Percentiles rank a stretch among this genome's conserved stretches.
Evolutionary conservation across 1,140 invertebrate species (phyloP).

Genomic region (Drosophila lini): DNA sequence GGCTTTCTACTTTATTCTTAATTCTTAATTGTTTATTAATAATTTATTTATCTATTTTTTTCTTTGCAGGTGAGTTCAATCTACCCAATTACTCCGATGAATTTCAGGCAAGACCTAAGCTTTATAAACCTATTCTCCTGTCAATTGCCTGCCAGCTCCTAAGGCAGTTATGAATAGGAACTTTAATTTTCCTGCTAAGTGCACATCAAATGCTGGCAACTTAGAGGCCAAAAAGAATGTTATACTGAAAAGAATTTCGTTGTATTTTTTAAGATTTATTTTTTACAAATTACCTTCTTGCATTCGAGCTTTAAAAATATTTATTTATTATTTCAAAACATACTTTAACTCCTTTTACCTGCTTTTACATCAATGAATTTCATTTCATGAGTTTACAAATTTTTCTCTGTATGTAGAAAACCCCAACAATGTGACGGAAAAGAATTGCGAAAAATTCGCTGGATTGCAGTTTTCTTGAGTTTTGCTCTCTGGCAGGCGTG

Average conservation of each 20-base stretch:
- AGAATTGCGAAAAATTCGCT: constrained; percentile 28
- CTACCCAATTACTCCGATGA: background rate
- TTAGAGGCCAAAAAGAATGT: constrained; percentile 55
- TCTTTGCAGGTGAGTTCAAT: constrained; percentile 62
- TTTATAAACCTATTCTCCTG: constrained; percentile 33
- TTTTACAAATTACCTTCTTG: background rate
- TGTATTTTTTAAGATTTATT: background rate
- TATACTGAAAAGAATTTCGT: background rate
- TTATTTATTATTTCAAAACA: too few species aligned
- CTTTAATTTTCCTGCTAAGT: constrained; percentile 3
- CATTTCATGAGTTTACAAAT: background rate
- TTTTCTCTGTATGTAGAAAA: constrained; percentile 36
- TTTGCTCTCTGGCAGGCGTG: constrained; percentile 34
- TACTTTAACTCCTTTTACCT: background rate
- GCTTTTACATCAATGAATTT: too few species aligned
- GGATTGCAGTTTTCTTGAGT: constrained; percentile 54
- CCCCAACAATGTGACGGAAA: constrained; percentile 18
- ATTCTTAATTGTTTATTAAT: constrained; percentile 6
- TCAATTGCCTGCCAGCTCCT: constrained; percentile 52
- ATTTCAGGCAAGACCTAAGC: constrained; percentile 33
- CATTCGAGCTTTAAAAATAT: background rate
- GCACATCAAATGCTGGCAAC: constrained; percentile 45
- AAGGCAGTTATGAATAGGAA: constrained; percentile 32
- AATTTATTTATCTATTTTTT: background rate
- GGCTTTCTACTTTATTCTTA: background rate